phyloP scores from a whole-genome alignment of 2,113 vertebrate species.

The Hiodon alosoides region DNA sequence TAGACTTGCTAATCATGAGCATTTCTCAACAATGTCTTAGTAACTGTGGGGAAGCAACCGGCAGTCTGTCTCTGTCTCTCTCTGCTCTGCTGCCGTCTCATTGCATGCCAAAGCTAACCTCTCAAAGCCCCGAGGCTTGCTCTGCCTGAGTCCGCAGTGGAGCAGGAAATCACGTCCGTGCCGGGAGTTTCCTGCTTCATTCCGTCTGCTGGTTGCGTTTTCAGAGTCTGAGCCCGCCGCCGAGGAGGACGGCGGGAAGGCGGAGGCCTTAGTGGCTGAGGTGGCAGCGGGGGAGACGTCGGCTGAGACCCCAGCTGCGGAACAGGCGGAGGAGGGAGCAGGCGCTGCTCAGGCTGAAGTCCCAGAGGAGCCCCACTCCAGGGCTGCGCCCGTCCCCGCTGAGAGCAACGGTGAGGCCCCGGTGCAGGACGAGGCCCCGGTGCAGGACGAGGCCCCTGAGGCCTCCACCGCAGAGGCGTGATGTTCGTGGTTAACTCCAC shows the following conservation, averaged over 20 bases:
- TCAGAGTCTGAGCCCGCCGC: slow-evolving; percentile 15
- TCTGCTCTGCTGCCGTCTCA: background rate
- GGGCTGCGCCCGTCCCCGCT: slow-evolving; percentile 29
- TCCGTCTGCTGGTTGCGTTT: slow-evolving; percentile 16
- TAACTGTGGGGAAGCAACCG: background rate
- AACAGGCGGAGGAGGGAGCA: too few relatives aligned
- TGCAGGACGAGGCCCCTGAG: slow-evolving; percentile 25
- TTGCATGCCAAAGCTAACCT: background rate
- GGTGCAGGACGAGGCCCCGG: slow-evolving; percentile 16
- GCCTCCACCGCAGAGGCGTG: slow-evolving; percentile 37
- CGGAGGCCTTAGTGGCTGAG: background rate
- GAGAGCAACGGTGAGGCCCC: slow-evolving; percentile 23
- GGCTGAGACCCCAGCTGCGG: background rate
- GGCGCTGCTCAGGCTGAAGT: slow-evolving; percentile 17
- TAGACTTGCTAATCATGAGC: background rate
- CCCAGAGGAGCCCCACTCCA: slow-evolving; percentile 42
- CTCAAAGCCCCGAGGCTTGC: background rate
- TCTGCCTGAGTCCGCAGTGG: background rate
- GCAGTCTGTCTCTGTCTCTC: background rate
- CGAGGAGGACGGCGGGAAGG: background rate
- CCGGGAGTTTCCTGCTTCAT: background rate
- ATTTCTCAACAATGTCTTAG: background rate
- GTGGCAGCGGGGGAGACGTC: slow-evolving; percentile 26
- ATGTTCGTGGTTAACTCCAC: slow-evolving; percentile 15
- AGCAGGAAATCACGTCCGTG: background rate